phyloP scores from a whole-genome alignment of 2,888 invertebrate species.

The Amblyjoppa proteus region DNA sequence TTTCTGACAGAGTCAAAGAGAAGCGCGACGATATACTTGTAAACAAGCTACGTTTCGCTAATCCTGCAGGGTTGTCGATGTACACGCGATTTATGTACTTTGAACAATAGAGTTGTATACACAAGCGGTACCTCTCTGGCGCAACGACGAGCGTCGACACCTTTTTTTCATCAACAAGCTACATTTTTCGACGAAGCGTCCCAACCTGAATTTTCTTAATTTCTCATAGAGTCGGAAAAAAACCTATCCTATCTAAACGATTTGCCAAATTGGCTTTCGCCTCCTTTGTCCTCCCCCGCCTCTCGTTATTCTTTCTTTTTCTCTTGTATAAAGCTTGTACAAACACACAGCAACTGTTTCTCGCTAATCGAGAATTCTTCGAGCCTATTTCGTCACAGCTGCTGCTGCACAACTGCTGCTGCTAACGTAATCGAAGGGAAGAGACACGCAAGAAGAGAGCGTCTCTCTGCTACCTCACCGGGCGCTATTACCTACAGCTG shows the following conservation, averaged over 20 bases:
- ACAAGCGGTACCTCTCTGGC: conserved; percentile 31
- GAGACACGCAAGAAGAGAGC: conserved; percentile 74
- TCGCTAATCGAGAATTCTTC: conserved; percentile 59
- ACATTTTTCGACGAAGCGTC: background rate
- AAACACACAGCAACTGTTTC: conserved; percentile 31
- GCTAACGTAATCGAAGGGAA: conserved; percentile 70
- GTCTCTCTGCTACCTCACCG: conserved; percentile 30
- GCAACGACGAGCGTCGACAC: conserved; percentile 35
- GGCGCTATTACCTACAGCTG: background rate
- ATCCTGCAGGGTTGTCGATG: conserved; percentile 44
- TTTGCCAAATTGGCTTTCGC: background rate
- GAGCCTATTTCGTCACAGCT: conserved; percentile 64
- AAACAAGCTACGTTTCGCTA: conserved; percentile 30
- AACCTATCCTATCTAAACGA: background rate
- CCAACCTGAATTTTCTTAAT: background rate
- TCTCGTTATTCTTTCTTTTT: background rate
- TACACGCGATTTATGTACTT: conserved; percentile 44
- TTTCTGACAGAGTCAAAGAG: conserved; percentile 36
- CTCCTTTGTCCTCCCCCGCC: background rate
- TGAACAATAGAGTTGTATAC: conserved; percentile 52
- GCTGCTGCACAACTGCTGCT: conserved; percentile 55
- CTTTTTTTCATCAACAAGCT: conserved; percentile 18
- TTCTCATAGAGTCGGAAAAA: background rate
- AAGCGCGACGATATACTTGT: conserved; percentile 32
- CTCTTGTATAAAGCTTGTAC: background rate